These are phyloP conservation scores for Emydura subglobosa DNA, from an alignment of 2,113 vertebrate species.

Conservation along the genomic window DNA sequence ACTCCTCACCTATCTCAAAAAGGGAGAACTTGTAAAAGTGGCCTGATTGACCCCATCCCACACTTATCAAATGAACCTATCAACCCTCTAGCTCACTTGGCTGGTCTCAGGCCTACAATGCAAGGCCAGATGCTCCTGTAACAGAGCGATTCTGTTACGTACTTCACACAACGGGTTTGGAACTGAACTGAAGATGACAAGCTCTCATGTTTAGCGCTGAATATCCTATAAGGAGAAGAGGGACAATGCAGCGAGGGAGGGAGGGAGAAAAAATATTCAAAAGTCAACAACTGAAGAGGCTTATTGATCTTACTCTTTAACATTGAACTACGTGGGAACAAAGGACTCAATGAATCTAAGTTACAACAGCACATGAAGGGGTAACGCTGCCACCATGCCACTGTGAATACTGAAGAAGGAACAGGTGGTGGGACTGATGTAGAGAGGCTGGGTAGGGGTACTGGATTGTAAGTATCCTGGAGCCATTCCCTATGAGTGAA, in stretches of 20 bases:
- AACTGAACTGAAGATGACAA: neutral
- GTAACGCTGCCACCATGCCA: neutral
- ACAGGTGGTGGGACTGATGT: neutral
- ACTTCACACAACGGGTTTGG: neutral
- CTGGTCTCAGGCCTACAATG: neutral
- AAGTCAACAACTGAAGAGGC: neutral
- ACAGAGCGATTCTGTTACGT: neutral
- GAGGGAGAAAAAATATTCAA: neutral
- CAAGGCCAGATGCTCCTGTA: fast-evolving
- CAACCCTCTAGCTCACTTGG: fast-evolving
- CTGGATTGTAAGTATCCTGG: neutral
- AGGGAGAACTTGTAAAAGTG: neutral
- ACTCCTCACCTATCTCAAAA: neutral
- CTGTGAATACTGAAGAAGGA: neutral
- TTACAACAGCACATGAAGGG: neutral
- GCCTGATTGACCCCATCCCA: neutral
- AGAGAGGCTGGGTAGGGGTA: neutral
- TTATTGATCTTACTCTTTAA: neutral
- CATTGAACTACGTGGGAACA: neutral
- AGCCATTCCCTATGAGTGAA: neutral
- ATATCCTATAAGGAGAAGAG: neutral
- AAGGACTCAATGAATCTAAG: neutral
- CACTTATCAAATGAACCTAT: neutral
- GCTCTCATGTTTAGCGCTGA: neutral
- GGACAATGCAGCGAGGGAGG: neutral